Evolutionary conservation across 2,797 vertebrate genomes (phyloP), one percentile per base, ranked within the genome.

Genomic region (Halcyon chelicuti): DNA sequence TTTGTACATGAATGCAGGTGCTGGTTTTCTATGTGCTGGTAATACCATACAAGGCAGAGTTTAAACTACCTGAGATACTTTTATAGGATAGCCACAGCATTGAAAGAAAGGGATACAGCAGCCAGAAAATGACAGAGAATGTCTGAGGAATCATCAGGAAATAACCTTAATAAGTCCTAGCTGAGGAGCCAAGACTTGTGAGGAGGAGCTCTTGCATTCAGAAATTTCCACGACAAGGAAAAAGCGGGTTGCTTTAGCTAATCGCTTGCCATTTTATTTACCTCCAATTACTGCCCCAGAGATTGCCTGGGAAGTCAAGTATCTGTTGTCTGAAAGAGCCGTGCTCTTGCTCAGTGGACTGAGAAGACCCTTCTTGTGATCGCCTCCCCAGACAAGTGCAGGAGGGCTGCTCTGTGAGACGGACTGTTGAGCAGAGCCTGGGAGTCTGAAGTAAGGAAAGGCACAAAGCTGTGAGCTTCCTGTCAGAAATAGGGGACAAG

Each of bases 301-400:
- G 40, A 74, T 80, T 44, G 35, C 46, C 61, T 25, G 18, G 40
- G 19, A 72, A 94, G 52, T 66, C 81, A 88, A 79, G 35, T 49
- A 86, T 54, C 52, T 39, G 26, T 72, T 75, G 46, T 94, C 31
- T 92, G 49, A 76, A 90, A 86, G 57, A 88, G 83, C 80, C 82
- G 42, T 23, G 26, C 18, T 84, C 63, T 60, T 82, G 66, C 70
- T 84, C 75, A 15, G 23, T 42, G 57, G 71, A 55, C 65, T 74
- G 54, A 67, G 63, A 91, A 84, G 66, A 77, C 60, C 46, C 83
- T 73, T 75, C 66, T 80, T 88, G 89, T 4, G 7, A 44, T 49
- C 17, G 85, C 40, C n/a, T 74, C 62, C 65, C 20, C 0, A 4
- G 58, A 40, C 70, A 65, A 82, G 49, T 4, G 1, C 44, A 21